These are phyloP conservation scores for Diglossa cyanea DNA, from an alignment of 2,797 vertebrate species.

Conservation along the genomic window DNA sequence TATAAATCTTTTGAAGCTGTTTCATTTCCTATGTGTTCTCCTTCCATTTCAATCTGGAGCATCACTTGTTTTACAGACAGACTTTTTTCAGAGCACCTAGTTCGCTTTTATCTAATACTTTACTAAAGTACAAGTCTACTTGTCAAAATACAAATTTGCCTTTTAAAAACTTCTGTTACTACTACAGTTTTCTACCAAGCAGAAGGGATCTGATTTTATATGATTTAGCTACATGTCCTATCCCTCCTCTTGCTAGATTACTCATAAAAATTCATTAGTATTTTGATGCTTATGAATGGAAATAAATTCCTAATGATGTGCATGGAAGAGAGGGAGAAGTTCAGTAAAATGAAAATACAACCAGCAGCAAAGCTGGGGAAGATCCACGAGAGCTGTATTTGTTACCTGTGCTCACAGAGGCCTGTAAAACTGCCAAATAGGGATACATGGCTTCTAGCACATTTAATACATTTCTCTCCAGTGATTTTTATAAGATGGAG, in stretches of 20 bases:
- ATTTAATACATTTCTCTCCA: not conserved
- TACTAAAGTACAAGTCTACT: not conserved
- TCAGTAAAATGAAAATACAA: not conserved
- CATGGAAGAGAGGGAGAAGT: not conserved
- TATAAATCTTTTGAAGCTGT: not conserved
- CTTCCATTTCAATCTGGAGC: not conserved
- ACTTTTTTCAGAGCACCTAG: not conserved
- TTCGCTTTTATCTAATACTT: not conserved
- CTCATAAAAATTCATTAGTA: not conserved
- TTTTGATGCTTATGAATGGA: not conserved
- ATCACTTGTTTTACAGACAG: not conserved
- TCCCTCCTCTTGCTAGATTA: not conserved
- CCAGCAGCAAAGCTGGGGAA: not conserved
- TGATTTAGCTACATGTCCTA: not conserved
- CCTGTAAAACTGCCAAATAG: not conserved
- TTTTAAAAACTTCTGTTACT: not conserved
- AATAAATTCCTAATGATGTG: not conserved
- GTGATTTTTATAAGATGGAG: not conserved
- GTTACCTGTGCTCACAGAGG: not conserved
- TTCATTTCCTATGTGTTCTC: not conserved
- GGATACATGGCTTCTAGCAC: not conserved
- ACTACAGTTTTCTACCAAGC: not conserved
- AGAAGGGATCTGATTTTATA: not conserved
- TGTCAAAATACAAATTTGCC: not conserved
- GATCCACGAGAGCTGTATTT: not conserved